phyloP scores from a whole-genome alignment of 2,888 invertebrate species.

The Euphydryas editha region DNA sequence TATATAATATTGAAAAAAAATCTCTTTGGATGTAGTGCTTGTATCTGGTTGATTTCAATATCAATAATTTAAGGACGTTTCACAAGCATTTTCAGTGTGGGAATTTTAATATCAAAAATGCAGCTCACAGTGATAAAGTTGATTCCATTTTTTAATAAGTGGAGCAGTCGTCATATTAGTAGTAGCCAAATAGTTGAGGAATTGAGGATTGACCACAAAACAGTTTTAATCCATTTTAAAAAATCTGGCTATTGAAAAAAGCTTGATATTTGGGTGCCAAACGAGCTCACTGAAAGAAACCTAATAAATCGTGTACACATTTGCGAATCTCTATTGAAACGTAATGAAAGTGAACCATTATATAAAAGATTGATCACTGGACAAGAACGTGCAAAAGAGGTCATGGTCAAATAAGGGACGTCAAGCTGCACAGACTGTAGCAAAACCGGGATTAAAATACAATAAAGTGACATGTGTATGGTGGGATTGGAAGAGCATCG shows the following conservation, averaged over 20 bases:
- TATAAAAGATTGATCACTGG: too few species aligned
- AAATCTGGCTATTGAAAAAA: conserved; percentile 12
- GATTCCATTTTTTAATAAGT: conserved; percentile 34
- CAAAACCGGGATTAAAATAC: too few species aligned
- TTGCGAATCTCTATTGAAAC: neutral
- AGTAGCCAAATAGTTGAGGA: conserved; percentile 34
- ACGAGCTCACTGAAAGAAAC: neutral
- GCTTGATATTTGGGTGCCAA: neutral
- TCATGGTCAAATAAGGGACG: too few species aligned
- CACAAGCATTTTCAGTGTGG: neutral
- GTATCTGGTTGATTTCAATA: too few species aligned
- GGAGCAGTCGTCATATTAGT: conserved; percentile 30
- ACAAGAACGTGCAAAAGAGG: too few species aligned
- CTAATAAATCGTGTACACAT: neutral
- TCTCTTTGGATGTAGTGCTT: too few species aligned
- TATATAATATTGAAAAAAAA: too few species aligned
- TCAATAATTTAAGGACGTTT: too few species aligned
- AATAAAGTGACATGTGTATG: too few species aligned
- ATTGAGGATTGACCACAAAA: conserved; percentile 32
- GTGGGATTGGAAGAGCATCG: too few species aligned
- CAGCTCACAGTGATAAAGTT: conserved; percentile 6
- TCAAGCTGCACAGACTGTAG: too few species aligned
- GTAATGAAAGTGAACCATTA: too few species aligned
- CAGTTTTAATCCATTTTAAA: conserved; percentile 28
- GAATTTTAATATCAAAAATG: neutral